Base-by-base conservation (phyloP, 2,797 vertebrate genomes). In the Sphenopsis melanotis region DNA sequence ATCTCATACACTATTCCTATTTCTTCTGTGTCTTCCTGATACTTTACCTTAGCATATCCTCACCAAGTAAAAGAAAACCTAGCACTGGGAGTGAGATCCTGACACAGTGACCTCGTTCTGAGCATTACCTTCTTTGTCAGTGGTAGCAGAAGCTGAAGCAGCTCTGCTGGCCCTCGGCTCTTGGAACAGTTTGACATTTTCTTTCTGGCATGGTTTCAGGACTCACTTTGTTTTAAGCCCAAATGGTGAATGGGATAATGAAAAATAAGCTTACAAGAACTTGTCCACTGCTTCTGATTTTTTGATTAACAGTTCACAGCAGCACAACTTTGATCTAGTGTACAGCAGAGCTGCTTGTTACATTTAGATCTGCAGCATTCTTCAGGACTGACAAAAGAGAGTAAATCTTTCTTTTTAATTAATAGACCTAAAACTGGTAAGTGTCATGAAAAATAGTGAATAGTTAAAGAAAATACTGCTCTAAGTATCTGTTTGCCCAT, bases 81-180 rank as follows among this genome's bases (percentile, higher is more conserved):
- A 90, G 60, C 10, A n/a, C 87, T 64, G 42, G 81, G 79, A 90
- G 26, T 26, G 64, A 90, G 97, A 93, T 94, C 94, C 88, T 98
- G 97, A 97, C 97, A 97, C 50, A 97, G 95, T 98, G 97, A 98
- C 97, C 97, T 97, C 93, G 5, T 97, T 98, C 95, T 90, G 81
- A 85, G 80, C 86, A 57, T 93, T 63, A 57, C 96, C 37, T 95
- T 90, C 96, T 95, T 90, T 91, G 86, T 90, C 74, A 59, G 82
- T 56, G 59, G 92, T 66, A 53, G 90, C 90, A 92, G 90, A 84
- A 95, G 92, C 91, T 63, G 70, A 92, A 90, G 85, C 78, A 83
- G 85, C 93, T 89, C 74, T 6, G 14, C 92, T 89, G 94, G 89
- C 95, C 95, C 81, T 96, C 15, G 0, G 76, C 78, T 79, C 91